These are phyloP conservation scores for Labia minor DNA, from an alignment of 2,888 invertebrate genomes.

Conservation along the genomic window DNA sequence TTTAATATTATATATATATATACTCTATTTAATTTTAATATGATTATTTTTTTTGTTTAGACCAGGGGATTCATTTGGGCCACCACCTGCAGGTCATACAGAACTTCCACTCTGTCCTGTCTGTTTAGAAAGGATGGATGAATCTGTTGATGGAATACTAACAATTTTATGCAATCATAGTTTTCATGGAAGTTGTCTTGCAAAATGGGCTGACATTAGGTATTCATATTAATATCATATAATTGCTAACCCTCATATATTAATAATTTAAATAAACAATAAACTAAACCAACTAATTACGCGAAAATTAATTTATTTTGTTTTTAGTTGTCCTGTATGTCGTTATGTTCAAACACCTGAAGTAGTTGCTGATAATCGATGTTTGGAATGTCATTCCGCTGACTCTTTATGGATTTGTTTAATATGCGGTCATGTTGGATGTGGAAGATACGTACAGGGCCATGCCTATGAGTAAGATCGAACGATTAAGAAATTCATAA, in stretches of 20 bases:
- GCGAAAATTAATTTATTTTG: no score
- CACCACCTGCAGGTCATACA: constrained; percentile 59
- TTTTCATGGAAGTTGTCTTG: constrained; percentile 90
- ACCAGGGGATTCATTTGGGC: constrained; percentile 47
- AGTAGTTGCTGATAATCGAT: constrained; percentile 55
- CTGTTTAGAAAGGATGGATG: constrained; percentile 95
- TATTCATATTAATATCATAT: constrained; percentile 27
- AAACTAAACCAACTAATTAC: no score
- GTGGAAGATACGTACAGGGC: constrained; percentile 79
- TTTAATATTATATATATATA: background rate
- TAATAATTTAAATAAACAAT: no score
- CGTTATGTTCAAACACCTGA: constrained; percentile 80
- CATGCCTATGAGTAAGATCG: constrained; percentile 76
- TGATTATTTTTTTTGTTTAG: background rate
- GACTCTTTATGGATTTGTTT: constrained; percentile 97
- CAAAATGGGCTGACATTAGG: constrained; percentile 89
- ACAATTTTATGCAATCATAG: constrained; percentile 98
- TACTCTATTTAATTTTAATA: background rate
- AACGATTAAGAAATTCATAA: background rate
- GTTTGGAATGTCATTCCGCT: constrained; percentile 55
- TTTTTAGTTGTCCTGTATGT: constrained; percentile 85
- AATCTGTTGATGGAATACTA: constrained; percentile 92
- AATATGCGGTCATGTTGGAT: constrained; percentile 97
- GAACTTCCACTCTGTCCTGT: constrained; percentile 97
- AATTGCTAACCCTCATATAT: no score